These are phyloP conservation scores for Pyrrhosoma nymphula DNA, from an alignment of 2,888 invertebrate genomes.

Conservation along the genomic window DNA sequence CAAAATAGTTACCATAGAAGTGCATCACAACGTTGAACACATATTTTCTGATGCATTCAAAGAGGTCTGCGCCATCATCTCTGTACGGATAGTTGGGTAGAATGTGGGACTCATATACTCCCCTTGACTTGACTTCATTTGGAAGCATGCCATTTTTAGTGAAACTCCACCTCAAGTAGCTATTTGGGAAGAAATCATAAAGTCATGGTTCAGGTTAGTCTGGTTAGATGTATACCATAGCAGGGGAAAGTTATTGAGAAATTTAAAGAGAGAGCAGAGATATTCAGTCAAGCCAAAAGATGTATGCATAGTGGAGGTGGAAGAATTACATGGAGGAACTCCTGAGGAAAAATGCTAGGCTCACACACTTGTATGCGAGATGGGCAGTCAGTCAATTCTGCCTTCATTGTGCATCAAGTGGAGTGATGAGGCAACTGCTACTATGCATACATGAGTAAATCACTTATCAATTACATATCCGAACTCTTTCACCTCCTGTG, in stretches of 20 bases:
- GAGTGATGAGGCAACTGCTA: not conserved
- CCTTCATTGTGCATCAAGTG: not conserved
- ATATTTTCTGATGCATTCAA: slow-evolving; percentile 77
- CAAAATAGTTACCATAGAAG: slow-evolving; percentile 76
- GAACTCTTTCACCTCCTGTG: too few species aligned
- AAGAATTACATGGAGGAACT: too few species aligned
- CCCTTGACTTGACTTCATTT: slow-evolving; percentile 76
- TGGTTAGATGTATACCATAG: too few species aligned
- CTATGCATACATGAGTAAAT: not conserved
- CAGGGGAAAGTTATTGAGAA: not conserved
- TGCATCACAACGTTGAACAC: slow-evolving; percentile 76
- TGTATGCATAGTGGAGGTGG: too few species aligned
- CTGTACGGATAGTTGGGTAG: slow-evolving; percentile 78
- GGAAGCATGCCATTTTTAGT: slow-evolving; percentile 75
- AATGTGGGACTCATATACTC: slow-evolving; percentile 75
- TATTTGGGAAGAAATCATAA: slow-evolving; percentile 59
- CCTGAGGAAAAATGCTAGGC: too few species aligned
- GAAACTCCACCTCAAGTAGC: slow-evolving; percentile 72
- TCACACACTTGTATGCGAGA: too few species aligned
- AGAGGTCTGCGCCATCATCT: slow-evolving; percentile 77
- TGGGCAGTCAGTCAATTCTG: too few species aligned
- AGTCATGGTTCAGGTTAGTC: not conserved
- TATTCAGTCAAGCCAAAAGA: not conserved
- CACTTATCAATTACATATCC: too few species aligned
- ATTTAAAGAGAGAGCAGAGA: not conserved